Evolutionary conservation across 2,797 vertebrate genomes (phyloP).

Genomic region (Allobates femoralis): DNA sequence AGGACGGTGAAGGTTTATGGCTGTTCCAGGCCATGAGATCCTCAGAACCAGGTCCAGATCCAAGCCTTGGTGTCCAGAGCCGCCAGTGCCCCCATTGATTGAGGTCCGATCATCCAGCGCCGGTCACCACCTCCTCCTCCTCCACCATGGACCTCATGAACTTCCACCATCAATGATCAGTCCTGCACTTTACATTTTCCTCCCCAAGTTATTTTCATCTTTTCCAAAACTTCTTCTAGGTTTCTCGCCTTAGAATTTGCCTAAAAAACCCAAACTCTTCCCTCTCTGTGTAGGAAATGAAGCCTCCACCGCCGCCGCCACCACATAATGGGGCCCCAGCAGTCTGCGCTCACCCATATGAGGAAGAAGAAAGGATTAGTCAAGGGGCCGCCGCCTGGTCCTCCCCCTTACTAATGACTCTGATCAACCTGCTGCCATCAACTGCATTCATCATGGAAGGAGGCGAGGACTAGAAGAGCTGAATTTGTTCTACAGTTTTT

Average conservation of each 20-base stretch:
- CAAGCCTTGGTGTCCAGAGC: background rate
- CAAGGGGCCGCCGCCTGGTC: background rate
- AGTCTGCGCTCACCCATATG: background rate
- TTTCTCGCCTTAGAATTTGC: background rate
- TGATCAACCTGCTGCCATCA: background rate
- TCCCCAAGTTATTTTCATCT: background rate
- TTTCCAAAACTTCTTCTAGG: background rate
- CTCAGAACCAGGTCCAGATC: conserved; percentile 9
- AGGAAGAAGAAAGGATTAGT: conserved; percentile 10
- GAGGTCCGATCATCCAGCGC: background rate
- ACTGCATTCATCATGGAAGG: too few relatives aligned
- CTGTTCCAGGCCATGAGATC: background rate
- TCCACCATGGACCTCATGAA: conserved; percentile 5
- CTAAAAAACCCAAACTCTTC: background rate
- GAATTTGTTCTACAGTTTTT: too few relatives aligned
- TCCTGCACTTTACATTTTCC: background rate
- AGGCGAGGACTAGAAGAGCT: too few relatives aligned
- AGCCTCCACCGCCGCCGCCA: conserved; percentile 15
- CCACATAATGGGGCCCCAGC: conserved; percentile 18
- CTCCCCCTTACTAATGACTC: background rate
- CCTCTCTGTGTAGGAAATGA: conserved; percentile 19
- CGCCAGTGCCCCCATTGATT: conserved; percentile 13
- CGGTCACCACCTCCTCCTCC: conserved; percentile 21
- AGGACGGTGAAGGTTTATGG: background rate
- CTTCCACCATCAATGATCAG: background rate